phyloP scores from a whole-genome alignment of 2,797 vertebrate genomes.

The Sphenopsis melanotis region DNA sequence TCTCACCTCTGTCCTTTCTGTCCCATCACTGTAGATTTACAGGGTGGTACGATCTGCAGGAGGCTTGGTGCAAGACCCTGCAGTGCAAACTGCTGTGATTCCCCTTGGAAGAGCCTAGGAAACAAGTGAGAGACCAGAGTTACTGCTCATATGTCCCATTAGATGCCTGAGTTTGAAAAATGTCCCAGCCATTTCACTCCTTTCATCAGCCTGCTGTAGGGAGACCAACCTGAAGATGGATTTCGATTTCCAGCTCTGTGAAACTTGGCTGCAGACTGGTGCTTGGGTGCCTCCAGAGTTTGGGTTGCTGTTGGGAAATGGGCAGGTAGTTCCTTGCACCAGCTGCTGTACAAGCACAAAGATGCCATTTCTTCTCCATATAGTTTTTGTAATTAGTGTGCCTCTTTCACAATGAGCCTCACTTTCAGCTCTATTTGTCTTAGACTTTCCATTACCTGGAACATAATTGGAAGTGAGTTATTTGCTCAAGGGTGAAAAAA shows the following conservation, averaged over 20 bases:
- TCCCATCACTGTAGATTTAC: background rate
- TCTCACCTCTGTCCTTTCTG: background rate
- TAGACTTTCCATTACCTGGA: background rate
- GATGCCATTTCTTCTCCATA: background rate
- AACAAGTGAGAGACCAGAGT: background rate
- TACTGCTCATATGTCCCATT: background rate
- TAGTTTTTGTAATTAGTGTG: background rate
- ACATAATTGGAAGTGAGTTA: background rate
- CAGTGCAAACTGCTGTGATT: background rate
- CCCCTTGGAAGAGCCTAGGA: background rate
- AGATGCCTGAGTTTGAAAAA: background rate
- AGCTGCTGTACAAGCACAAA: background rate
- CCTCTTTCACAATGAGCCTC: background rate
- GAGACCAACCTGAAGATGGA: background rate
- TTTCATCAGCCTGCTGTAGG: background rate
- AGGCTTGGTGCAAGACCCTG: background rate
- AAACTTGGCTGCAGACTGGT: background rate
- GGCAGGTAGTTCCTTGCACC: background rate
- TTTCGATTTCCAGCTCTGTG: background rate
- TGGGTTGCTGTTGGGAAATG: background rate
- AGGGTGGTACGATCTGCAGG: background rate
- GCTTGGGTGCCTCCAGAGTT: background rate
- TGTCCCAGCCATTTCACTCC: background rate
- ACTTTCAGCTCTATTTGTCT: background rate
- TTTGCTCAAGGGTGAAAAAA: conserved; percentile 19